These are phyloP conservation scores for Orius laevigatus DNA, from an alignment of 1,140 invertebrate genomes.

Conservation along the genomic window DNA sequence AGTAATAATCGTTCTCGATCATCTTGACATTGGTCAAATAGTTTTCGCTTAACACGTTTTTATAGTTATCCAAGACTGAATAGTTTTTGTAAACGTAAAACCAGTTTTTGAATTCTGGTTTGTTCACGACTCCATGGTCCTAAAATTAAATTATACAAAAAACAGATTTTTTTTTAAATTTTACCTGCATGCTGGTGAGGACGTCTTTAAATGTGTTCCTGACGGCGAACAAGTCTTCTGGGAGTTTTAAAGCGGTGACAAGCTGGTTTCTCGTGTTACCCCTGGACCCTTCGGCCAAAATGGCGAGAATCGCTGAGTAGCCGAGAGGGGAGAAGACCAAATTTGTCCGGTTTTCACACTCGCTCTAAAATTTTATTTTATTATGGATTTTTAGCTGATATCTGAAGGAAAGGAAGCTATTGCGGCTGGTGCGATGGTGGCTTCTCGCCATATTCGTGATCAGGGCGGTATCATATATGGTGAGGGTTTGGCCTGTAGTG, in stretches of 20 bases:
- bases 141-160: no score
- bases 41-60: slow-evolving; percentile 34
- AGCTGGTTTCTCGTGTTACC: slow-evolving; percentile 39
- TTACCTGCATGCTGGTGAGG: slow-evolving; percentile 20
- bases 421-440: no score
- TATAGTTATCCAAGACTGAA: slow-evolving; percentile 38
- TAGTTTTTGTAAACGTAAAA: slow-evolving; percentile 47
- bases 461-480: no score
- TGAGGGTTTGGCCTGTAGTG: no score
- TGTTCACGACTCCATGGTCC: slow-evolving; percentile 25
- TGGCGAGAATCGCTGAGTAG: slow-evolving; percentile 38
- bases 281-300: slow-evolving; percentile 38
- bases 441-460: no score
- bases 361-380: slow-evolving; percentile 5
- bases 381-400: no score
- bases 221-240: slow-evolving; percentile 29
- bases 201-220: slow-evolving; percentile 23
- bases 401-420: no score
- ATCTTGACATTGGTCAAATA: slow-evolving; percentile 37
- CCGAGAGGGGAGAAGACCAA: slow-evolving; percentile 45
- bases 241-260: slow-evolving; percentile 33
- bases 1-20: slow-evolving; percentile 14
- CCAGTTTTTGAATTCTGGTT: slow-evolving; percentile 43
- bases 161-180: not conserved
- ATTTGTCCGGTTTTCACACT: slow-evolving; percentile 32